Evolutionary conservation across 2,113 vertebrate genomes (phyloP), one percentile per base, ranked within the genome.

Genomic region (Nerophis lumbriciformis): DNA sequence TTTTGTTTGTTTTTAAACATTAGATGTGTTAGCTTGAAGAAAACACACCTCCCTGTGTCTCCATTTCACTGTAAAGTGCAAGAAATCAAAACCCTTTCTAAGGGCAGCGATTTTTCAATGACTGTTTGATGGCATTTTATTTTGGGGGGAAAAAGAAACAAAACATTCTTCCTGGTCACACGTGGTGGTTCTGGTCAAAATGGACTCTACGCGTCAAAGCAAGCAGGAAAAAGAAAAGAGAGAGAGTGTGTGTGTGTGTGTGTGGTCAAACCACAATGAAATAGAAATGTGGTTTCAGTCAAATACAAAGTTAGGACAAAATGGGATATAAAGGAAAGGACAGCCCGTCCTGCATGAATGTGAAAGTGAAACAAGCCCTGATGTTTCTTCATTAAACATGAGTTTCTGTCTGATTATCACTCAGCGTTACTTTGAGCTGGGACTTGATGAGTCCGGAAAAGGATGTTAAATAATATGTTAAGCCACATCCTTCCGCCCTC

Each of bases 121-220:
- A 90, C 86, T 68, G 89, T 88, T 81, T 79, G 88, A 91, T 86
- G 87, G 87, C 88, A 90, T 90, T 90, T 89, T 87, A 88, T 87
- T 36, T 37, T 8, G 19, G 19, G 58, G 19, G 19, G 58, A 14
- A 21, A 60, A 51, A 45, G 12, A 58, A 59, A 35, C 21, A 76
- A 72, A 66, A 13, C 69, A 72, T 65, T 82, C 66, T 47, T 68
- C 48, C 4, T 65, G 70, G 69, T 71, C 14, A 61, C 21, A 8
- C 70, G 61, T 35, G 45, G 62, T 28, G 37, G 59, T 69, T 73
- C 68, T 78, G 71, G 77, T 56, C 35, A 38, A 37, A 54, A 54
- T 37, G 35, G 1, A 53, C 35, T 53, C 4, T 7, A 53, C 4
- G 53, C 53, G 37, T n/a, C 1, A 15, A 12, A 37, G 9, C 1